Conservation (phyloP, 92 coral and sea anemone genomes). For the Zoanthus gigantus region DNA sequence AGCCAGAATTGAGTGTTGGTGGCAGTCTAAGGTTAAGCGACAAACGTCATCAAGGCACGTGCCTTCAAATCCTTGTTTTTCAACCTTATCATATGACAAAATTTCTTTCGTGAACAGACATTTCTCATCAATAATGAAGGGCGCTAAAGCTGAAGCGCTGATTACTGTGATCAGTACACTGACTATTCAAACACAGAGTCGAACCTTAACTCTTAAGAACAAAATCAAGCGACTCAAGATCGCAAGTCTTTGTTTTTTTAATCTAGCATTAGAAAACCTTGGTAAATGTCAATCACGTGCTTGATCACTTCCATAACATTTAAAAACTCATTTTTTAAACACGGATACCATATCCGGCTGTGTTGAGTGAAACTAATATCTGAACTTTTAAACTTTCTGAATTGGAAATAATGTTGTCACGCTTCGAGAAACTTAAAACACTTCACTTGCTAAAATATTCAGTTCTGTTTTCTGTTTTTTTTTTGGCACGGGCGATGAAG, state of each 20-base stretch:
- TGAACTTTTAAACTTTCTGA: neutral
- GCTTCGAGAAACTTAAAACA: neutral
- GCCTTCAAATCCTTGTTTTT: conserved; percentile 9
- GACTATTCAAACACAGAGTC: neutral
- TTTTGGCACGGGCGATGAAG: too few relatives aligned
- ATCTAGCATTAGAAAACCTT: neutral
- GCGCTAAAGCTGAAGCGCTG: neutral
- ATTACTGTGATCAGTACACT: neutral
- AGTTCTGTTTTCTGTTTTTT: too few relatives aligned
- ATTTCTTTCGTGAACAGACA: conserved; percentile 13
- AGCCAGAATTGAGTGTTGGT: conserved; percentile 6
- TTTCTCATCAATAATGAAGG: conserved; percentile 49
- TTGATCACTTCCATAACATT: conserved; percentile 25
- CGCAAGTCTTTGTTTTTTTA: neutral
- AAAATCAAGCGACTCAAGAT: neutral
- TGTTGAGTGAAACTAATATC: neutral
- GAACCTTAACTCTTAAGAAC: neutral
- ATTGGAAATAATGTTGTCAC: neutral
- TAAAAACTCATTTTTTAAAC: neutral
- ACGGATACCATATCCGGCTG: neutral
- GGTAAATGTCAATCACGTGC: neutral
- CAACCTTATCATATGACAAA: conserved; percentile 1
- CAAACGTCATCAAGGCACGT: conserved; percentile 43
- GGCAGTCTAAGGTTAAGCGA: neutral
- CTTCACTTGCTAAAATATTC: neutral